Evolutionary conservation across 2,888 invertebrate species (phyloP).

Genomic region (Nineta flava): DNA sequence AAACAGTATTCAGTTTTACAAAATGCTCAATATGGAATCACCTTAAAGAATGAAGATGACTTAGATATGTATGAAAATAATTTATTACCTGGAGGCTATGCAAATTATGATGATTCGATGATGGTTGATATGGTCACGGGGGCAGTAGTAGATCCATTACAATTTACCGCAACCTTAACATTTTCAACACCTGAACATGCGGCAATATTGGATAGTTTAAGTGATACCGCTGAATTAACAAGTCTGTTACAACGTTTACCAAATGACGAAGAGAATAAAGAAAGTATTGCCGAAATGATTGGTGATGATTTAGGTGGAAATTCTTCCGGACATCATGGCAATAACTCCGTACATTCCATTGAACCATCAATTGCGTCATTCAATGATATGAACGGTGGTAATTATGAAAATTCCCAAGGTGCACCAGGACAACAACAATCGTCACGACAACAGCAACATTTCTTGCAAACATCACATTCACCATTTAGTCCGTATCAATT

Average conservation of each 20-base stretch:
- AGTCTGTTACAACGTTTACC: constrained; percentile 56
- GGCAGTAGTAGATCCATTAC: constrained; percentile 62
- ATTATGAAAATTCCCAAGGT: neutral
- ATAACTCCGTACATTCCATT: constrained; percentile 31
- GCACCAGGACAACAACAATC: neutral
- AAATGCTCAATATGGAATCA: constrained; percentile 65
- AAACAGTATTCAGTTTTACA: constrained; percentile 68
- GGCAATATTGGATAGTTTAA: constrained; percentile 56
- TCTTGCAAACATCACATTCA: neutral
- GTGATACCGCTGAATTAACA: constrained; percentile 64
- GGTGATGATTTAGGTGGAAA: constrained; percentile 55
- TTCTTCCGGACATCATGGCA: constrained; percentile 37
- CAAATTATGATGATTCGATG: constrained; percentile 62
- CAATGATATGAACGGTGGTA: constrained; percentile 40
- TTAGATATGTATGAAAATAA: constrained; percentile 52
- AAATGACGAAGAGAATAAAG: constrained; percentile 41
- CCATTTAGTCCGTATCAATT: constrained; percentile 6
- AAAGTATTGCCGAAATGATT: constrained; percentile 35
- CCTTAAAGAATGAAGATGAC: constrained; percentile 67
- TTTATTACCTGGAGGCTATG: constrained; percentile 37
- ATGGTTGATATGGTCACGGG: constrained; percentile 69
- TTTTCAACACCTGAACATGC: constrained; percentile 66
- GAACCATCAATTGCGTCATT: constrained; percentile 52
- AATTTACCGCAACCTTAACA: constrained; percentile 67
- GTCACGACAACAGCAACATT: no score